Percentiles rank a stretch among this genome's conserved stretches.
These are phyloP conservation scores for Corella eumyota DNA, from an alignment of 23 tunicate genomes.

Conservation along the genomic window DNA sequence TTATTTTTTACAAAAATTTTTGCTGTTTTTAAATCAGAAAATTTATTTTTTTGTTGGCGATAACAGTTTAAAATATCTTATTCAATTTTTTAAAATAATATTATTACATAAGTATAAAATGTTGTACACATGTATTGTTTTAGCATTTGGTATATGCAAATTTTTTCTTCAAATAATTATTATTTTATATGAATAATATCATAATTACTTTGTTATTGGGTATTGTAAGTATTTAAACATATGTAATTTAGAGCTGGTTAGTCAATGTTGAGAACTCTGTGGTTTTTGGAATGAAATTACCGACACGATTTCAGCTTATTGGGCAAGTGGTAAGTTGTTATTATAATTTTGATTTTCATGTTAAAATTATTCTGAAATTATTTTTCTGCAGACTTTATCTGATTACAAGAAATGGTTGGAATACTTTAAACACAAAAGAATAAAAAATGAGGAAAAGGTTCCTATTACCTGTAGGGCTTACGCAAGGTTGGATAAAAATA, in stretches of 20 bases:
- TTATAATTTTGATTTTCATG: not conserved
- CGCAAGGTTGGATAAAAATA: conserved; percentile 19
- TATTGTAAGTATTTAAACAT: too few species aligned
- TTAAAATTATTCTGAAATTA: too few species aligned
- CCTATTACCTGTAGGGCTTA: conserved; percentile 59
- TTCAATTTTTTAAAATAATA: too few species aligned
- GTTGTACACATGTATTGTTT: too few species aligned
- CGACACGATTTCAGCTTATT: conserved; percentile 82
- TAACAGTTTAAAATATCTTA: not conserved
- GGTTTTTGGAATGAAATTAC: conserved; percentile 88
- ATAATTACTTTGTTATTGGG: too few species aligned
- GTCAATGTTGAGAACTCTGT: conserved; percentile 37
- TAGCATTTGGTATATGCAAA: too few species aligned
- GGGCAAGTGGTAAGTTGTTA: conserved; percentile 45
- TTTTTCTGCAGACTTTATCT: conserved; percentile 12
- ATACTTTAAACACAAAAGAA: conserved; percentile 46
- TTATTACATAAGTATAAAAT: too few species aligned
- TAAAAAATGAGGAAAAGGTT: conserved; percentile 5
- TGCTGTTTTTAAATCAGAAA: not conserved
- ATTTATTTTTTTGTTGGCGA: not conserved
- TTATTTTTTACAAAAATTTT: not conserved
- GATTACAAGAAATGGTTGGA: conserved; percentile 55
- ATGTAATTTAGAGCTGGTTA: conserved; percentile 37
- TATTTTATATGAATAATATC: too few species aligned
- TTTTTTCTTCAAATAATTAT: too few species aligned